Percentiles rank a stretch among this genome's conserved stretches.
These are phyloP conservation scores for Phragmatobia fuliginosa DNA, from an alignment of 2,888 invertebrate genomes.

Conservation along the genomic window DNA sequence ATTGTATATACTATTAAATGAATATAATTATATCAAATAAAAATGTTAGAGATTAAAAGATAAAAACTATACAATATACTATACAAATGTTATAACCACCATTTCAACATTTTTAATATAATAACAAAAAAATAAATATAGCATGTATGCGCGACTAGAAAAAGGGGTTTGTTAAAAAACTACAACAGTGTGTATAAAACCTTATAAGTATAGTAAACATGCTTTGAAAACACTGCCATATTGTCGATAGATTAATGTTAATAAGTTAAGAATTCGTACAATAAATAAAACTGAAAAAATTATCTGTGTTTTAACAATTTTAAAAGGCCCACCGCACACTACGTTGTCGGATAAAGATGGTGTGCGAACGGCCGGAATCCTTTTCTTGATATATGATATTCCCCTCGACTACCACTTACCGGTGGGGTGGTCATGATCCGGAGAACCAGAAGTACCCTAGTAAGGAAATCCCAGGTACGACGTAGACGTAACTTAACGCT, in stretches of 20 bases:
- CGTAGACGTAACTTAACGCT: no score
- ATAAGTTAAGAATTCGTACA: slow-evolving; percentile 54
- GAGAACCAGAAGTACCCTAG: no score
- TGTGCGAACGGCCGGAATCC: no score
- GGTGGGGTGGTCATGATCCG: no score
- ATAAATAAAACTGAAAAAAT: slow-evolving; percentile 64
- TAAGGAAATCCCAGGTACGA: no score
- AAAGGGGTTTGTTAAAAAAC: not conserved
- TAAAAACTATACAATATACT: slow-evolving; percentile 31
- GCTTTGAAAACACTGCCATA: slow-evolving; percentile 75
- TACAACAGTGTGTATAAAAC: slow-evolving; percentile 14
- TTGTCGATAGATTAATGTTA: slow-evolving; percentile 75
- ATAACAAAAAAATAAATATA: not conserved
- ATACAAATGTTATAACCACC: slow-evolving; percentile 4
- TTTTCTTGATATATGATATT: no score
- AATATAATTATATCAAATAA: slow-evolving; percentile 35
- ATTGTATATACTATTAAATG: slow-evolving; percentile 53
- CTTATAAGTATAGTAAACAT: slow-evolving; percentile 30
- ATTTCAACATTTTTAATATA: not conserved
- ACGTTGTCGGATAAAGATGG: no score
- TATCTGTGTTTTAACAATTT: slow-evolving; percentile 21
- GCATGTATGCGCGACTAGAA: not conserved
- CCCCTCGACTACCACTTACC: no score
- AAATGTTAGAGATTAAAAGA: slow-evolving; percentile 34
- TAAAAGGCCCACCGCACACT: no score